Evolutionary conservation across 2,113 vertebrate genomes (phyloP).

Genomic region (Ornithorhynchus anatinus): DNA sequence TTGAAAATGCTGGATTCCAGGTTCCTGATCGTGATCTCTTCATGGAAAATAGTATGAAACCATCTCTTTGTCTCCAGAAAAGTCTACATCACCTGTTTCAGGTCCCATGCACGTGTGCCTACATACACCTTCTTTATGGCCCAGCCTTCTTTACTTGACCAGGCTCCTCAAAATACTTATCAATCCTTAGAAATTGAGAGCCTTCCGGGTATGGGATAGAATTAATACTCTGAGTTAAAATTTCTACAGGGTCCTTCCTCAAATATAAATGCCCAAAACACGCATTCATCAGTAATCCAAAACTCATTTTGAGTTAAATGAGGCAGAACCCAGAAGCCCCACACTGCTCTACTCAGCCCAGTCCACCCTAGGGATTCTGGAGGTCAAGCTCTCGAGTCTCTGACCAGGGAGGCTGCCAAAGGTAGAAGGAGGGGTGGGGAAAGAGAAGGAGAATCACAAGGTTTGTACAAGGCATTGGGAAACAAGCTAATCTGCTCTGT

Average conservation of each 20-base stretch:
- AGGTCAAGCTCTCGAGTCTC: background rate
- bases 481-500: background rate
- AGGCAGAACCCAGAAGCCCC: no score
- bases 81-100: background rate
- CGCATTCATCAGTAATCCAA: no score
- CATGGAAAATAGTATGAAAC: slow-evolving; percentile 8
- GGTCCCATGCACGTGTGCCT: no score
- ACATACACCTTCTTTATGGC: background rate
- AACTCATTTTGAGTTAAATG: no score
- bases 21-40: background rate
- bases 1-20: background rate
- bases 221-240: background rate
- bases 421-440: background rate
- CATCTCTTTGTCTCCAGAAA: background rate
- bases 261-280: no score
- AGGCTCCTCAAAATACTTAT: background rate
- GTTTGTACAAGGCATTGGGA: no score
- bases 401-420: background rate
- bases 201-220: background rate
- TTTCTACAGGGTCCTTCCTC: no score
- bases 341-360: no score
- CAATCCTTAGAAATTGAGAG: background rate
- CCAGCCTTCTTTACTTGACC: background rate
- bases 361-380: background rate
- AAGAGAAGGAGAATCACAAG: no score